A percentile compares a stretch with the other conserved stretches of the same genome.
phyloP scores from a whole-genome alignment of 2,113 vertebrate species.

The Malurus alboscapulatus region DNA sequence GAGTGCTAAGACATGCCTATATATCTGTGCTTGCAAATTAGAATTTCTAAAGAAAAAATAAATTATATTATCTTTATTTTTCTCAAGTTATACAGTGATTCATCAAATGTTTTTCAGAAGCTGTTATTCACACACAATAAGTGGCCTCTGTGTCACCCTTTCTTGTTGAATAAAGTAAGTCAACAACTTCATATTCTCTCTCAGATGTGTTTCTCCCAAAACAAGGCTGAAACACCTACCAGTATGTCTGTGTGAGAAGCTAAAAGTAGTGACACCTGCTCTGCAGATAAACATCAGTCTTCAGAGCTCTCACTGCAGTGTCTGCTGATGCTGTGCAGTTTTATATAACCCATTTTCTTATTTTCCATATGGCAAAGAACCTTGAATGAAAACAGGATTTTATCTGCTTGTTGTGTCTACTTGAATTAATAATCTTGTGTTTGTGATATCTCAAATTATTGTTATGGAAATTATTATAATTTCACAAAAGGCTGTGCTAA shows the following conservation, averaged over 20 bases:
- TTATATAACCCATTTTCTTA: background rate
- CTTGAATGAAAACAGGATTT: background rate
- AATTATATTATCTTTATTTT: background rate
- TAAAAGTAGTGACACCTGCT: background rate
- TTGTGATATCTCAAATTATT: constrained; percentile 21
- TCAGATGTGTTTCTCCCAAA: background rate
- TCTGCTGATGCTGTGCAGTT: background rate
- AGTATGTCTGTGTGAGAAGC: background rate
- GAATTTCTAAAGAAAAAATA: background rate
- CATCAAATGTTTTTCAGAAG: constrained; percentile 14
- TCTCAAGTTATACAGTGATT: background rate
- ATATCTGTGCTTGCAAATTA: background rate
- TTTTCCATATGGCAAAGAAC: background rate
- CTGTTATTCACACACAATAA: background rate
- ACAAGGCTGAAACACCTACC: background rate
- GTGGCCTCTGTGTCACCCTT: background rate
- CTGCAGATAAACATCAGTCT: background rate
- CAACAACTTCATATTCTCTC: background rate
- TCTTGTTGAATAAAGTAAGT: background rate
- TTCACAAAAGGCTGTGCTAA: background rate
- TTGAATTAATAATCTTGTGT: constrained; percentile 29
- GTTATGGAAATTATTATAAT: background rate
- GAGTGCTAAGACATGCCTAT: background rate
- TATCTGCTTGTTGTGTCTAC: background rate
- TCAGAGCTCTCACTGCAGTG: background rate